phyloP scores from a whole-genome alignment of 2,113 vertebrate genomes.

The Eidolon helvum region DNA sequence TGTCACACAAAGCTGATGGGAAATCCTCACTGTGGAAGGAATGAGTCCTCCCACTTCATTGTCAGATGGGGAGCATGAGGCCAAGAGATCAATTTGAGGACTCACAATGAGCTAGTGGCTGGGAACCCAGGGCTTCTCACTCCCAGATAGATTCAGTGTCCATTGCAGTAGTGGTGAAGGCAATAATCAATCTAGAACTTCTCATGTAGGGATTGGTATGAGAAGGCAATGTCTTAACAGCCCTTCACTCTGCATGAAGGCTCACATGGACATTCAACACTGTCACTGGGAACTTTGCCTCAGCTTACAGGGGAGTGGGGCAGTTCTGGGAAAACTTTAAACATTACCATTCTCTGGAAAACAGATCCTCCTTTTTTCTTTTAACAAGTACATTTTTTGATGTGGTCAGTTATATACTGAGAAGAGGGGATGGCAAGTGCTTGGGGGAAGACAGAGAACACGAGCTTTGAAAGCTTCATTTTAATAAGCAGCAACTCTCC shows the following conservation, averaged over 20 bases:
- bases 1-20: not conserved
- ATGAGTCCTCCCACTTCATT: not conserved
- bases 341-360: not conserved
- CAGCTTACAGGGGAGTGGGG: not conserved
- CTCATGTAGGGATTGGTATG: not conserved
- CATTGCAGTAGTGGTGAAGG: not conserved
- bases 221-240: not conserved
- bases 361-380: not conserved
- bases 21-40: not conserved
- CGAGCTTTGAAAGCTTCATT: not conserved
- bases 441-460: not conserved
- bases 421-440: too few relatives aligned
- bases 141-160: not conserved
- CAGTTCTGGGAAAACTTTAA: not conserved
- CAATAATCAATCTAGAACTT: not conserved
- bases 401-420: not conserved
- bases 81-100: not conserved
- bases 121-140: not conserved
- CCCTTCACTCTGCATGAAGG: not conserved
- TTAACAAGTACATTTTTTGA: not conserved
- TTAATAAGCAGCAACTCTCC: not conserved
- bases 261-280: accelerated
- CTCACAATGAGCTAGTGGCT: not conserved
- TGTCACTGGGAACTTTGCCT: not conserved
- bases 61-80: not conserved